A percentile compares a stretch with the other conserved stretches of the same genome.
phyloP scores from a whole-genome alignment of 2,797 vertebrate genomes.

The Lepilemur septentrionalis region DNA sequence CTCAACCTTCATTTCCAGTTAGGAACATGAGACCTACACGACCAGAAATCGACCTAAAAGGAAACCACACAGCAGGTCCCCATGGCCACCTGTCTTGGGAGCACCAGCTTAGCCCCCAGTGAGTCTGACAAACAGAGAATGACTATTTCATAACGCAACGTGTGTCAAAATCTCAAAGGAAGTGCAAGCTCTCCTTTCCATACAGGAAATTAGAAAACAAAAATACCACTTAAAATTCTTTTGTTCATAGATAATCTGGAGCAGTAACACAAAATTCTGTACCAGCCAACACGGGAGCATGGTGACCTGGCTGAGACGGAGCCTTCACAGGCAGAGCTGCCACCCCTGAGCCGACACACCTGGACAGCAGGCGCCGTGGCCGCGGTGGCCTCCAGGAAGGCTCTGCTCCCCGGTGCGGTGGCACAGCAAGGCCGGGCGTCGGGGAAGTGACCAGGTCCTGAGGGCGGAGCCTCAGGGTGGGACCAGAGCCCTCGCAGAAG shows the following conservation, averaged over 20 bases:
- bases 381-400: too few species aligned
- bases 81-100: too few species aligned
- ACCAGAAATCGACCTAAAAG: neutral
- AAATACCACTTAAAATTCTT: neutral
- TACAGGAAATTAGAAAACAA: neutral
- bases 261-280: neutral
- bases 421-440: neutral
- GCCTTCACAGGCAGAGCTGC: neutral
- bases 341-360: neutral
- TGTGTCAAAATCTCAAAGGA: slow-evolving; percentile 1
- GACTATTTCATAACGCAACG: neutral
- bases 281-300: neutral
- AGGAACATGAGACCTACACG: neutral
- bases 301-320: neutral
- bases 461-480: neutral
- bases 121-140: neutral
- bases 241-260: neutral
- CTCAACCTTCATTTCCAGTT: neutral
- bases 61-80: too few species aligned
- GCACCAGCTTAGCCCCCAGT: neutral
- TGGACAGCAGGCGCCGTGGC: neutral
- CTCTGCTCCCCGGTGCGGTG: neutral
- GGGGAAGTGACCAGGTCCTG: neutral
- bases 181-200: neutral
- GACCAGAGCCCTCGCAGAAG: neutral